Evolutionary conservation across 2,888 invertebrate genomes (phyloP).

Genomic region (Melipona bicolor): DNA sequence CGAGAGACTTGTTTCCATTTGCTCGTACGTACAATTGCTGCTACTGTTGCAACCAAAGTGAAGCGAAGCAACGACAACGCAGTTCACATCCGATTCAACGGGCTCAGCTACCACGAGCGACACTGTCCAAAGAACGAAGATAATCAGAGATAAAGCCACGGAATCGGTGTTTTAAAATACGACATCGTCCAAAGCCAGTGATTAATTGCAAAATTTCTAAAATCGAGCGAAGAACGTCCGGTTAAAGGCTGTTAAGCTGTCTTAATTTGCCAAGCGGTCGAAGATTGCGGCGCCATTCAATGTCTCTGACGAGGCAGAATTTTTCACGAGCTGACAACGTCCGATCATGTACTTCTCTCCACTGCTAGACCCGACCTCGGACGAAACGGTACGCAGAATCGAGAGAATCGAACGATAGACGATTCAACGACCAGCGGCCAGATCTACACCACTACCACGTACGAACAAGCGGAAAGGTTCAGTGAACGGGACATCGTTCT

Average conservation of each 20-base stretch:
- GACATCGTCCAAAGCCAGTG: background rate
- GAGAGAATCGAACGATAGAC: background rate
- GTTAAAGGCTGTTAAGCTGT: background rate
- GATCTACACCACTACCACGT: background rate
- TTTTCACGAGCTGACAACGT: constrained; percentile 3
- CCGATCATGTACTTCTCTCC: constrained; percentile 1
- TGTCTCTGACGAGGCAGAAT: constrained; percentile 30
- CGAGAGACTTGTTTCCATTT: background rate
- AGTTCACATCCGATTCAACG: background rate
- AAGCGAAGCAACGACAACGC: background rate
- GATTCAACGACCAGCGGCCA: background rate
- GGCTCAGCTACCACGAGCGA: background rate
- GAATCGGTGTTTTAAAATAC: background rate
- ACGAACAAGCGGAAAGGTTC: constrained; percentile 49
- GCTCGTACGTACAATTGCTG: background rate
- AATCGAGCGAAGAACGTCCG: background rate
- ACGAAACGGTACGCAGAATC: constrained; percentile 21
- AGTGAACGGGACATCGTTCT: constrained; percentile 59
- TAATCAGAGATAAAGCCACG: background rate
- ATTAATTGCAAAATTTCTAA: background rate
- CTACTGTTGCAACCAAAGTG: background rate
- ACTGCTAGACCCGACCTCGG: background rate
- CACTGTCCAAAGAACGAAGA: background rate
- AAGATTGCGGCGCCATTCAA: constrained; percentile 1
- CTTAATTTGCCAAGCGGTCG: background rate